These are phyloP conservation scores for Zophobas morio DNA, from an alignment of 1,140 invertebrate species.

Conservation along the genomic window DNA sequence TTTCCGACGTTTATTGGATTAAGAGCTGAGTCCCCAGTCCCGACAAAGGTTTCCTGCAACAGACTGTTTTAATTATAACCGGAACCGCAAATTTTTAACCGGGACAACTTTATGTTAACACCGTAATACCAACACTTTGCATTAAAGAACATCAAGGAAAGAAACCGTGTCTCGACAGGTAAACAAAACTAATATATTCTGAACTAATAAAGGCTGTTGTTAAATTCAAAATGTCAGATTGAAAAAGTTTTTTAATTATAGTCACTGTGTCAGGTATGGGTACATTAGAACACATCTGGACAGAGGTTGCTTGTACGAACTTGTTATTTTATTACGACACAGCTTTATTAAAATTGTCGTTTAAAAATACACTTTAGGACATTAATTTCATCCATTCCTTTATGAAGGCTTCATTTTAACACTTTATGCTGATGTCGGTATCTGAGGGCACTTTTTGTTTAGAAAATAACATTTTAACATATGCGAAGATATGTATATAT, in stretches of 20 bases:
- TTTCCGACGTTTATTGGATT: conserved; percentile 33
- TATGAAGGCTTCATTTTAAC: background rate
- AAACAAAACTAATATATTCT: conserved; percentile 39
- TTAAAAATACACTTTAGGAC: background rate
- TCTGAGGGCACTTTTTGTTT: background rate
- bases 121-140: conserved; percentile 4
- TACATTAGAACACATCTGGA: conserved; percentile 37
- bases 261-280: conserved; percentile 28
- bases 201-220: conserved; percentile 33
- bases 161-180: conserved; percentile 11
- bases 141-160: conserved; percentile 27
- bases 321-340: conserved; percentile 16
- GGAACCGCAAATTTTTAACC: conserved; percentile 29
- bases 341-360: conserved; percentile 18
- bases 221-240: conserved; percentile 40
- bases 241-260: conserved; percentile 42
- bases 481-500: background rate
- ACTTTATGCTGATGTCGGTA: background rate
- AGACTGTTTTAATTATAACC: conserved; percentile 30
- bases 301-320: conserved; percentile 13
- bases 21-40: conserved; percentile 6
- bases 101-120: conserved; percentile 8
- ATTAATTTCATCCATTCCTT: conserved; percentile 5
- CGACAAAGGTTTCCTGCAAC: conserved; percentile 34
- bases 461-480: conserved; percentile 2